These are phyloP conservation scores for Hyles lineata DNA, from an alignment of 2,888 invertebrate species.

Conservation along the genomic window DNA sequence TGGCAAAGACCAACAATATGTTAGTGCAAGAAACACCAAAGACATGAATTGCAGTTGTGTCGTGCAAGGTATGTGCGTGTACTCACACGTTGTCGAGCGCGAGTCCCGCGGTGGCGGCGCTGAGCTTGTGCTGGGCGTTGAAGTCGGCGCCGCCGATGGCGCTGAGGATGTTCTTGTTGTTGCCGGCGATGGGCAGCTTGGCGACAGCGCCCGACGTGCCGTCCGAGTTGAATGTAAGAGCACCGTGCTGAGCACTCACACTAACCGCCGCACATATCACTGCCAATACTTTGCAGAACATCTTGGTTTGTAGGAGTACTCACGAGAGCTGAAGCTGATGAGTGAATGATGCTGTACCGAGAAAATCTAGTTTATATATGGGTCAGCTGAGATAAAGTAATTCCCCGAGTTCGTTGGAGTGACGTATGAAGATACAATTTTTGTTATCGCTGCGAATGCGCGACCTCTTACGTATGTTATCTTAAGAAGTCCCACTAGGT, in stretches of 20 bases:
- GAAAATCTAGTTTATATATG: neutral
- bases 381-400: neutral
- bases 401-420: neutral
- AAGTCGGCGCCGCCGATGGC: conserved; percentile 34
- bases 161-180: conserved; percentile 41
- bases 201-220: conserved; percentile 37
- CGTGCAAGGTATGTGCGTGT: neutral
- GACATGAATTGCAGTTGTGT: too few relatives aligned
- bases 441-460: too few relatives aligned
- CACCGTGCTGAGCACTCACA: conserved; percentile 36
- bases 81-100: conserved; percentile 62
- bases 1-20: too few relatives aligned
- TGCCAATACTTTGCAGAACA: neutral
- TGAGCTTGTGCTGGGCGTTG: conserved; percentile 32
- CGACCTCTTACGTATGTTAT: too few relatives aligned
- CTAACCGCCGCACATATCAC: conserved; percentile 25
- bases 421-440: too few relatives aligned
- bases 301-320: conserved; percentile 16
- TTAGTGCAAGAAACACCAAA: too few relatives aligned
- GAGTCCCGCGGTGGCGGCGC: conserved; percentile 55
- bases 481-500: too few relatives aligned
- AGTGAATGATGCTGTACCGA: neutral
- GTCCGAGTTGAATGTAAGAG: conserved; percentile 35
- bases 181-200: conserved; percentile 39
- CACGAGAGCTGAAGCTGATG: neutral